Evolutionary conservation across 2,113 vertebrate species (phyloP).

Genomic region (Orthonyx spaldingii): DNA sequence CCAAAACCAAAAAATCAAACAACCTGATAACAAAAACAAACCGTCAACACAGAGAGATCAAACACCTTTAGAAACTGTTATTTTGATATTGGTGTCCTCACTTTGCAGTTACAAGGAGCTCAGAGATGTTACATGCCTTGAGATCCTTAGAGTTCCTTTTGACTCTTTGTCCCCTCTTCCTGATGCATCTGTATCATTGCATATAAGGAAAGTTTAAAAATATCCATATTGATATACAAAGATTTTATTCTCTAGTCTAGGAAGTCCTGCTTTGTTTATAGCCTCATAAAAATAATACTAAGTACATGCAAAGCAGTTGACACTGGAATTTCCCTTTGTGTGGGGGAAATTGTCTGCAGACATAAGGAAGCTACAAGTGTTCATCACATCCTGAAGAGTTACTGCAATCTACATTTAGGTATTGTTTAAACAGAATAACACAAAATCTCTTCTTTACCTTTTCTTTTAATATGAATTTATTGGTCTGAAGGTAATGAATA

Average conservation of each 20-base stretch:
- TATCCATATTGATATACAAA: neutral
- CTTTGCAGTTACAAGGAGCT: constrained; percentile 45
- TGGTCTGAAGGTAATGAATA: neutral
- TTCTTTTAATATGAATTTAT: neutral
- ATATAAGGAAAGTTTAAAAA: neutral
- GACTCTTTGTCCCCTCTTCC: constrained; percentile 48
- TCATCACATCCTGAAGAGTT: neutral
- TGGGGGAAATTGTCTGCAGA: neutral
- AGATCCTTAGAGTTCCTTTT: constrained; percentile 36
- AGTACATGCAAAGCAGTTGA: neutral
- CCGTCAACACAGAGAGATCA: neutral
- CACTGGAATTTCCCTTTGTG: neutral
- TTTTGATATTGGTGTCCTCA: constrained; percentile 43
- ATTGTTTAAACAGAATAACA: neutral
- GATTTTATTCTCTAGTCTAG: neutral
- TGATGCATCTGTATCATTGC: constrained; percentile 53
- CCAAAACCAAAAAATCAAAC: neutral
- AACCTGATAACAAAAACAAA: neutral
- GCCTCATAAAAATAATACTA: neutral
- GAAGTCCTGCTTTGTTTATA: neutral
- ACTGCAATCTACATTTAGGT: neutral
- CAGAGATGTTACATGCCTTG: constrained; percentile 42
- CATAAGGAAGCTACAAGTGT: neutral
- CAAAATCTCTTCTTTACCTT: neutral
- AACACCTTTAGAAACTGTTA: constrained; percentile 48